Conservation (phyloP, 2,113 vertebrate species). For the Elephantulus edwardii region DNA sequence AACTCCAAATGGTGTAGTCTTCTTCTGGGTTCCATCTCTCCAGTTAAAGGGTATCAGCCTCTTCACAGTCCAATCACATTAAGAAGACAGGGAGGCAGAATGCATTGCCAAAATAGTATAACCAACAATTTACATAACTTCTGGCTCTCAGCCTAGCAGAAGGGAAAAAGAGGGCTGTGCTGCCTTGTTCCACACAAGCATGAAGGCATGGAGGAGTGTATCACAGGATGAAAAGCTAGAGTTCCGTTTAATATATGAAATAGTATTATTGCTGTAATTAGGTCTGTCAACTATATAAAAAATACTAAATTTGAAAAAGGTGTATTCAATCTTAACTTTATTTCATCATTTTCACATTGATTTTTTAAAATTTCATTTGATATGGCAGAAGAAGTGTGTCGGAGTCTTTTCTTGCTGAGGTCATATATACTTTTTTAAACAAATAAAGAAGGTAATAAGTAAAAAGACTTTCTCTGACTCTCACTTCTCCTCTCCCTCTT, state of each 20-base stretch:
- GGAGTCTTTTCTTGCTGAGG: too few species aligned
- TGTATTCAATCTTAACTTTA: neutral
- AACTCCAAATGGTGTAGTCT: neutral
- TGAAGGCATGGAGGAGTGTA: neutral
- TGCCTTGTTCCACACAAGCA: neutral
- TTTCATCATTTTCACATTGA: neutral
- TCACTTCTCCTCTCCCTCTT: too few species aligned
- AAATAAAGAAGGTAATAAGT: slow-evolving; percentile 29
- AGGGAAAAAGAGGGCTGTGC: neutral
- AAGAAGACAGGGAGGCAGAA: neutral
- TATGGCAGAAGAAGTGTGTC: too few species aligned
- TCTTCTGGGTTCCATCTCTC: neutral
- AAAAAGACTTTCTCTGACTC: too few species aligned
- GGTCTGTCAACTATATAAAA: neutral
- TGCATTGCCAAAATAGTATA: neutral
- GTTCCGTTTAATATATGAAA: neutral
- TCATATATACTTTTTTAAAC: too few species aligned
- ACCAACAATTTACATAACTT: neutral
- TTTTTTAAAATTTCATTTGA: too few species aligned
- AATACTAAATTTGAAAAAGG: neutral
- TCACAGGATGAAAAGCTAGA: neutral
- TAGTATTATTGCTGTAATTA: neutral
- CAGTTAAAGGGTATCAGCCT: neutral
- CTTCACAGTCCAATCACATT: neutral
- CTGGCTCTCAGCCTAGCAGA: neutral